A percentile compares a stretch with the other conserved stretches of the same genome.
These are phyloP conservation scores for Acleris laterana DNA, from an alignment of 2,888 invertebrate species.

Conservation along the genomic window DNA sequence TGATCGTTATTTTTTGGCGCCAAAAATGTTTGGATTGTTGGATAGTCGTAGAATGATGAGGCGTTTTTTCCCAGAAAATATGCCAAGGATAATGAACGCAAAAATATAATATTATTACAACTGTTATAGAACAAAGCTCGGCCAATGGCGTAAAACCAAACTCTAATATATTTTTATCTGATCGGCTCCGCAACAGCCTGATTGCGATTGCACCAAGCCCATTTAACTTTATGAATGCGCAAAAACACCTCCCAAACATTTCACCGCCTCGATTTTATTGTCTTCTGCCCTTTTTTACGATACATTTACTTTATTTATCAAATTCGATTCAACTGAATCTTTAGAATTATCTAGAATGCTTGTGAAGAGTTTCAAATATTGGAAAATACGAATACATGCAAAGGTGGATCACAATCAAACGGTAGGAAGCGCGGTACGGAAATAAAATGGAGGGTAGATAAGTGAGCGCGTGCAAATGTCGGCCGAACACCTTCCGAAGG, in stretches of 20 bases:
- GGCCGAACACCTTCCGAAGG: slow-evolving; percentile 55
- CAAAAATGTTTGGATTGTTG: too few relatives aligned
- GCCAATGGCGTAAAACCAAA: slow-evolving; percentile 31
- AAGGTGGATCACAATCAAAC: slow-evolving; percentile 60
- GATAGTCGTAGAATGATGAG: too few relatives aligned
- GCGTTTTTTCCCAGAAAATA: too few relatives aligned
- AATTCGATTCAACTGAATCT: slow-evolving; percentile 58
- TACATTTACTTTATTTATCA: slow-evolving; percentile 76
- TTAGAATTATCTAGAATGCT: slow-evolving; percentile 38
- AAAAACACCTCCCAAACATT: slow-evolving; percentile 74
- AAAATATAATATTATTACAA: too few relatives aligned
- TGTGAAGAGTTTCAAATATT: slow-evolving; percentile 6
- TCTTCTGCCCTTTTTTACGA: slow-evolving; percentile 67
- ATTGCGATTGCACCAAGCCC: slow-evolving; percentile 77
- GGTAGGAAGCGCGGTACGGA: slow-evolving; percentile 70
- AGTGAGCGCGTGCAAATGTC: slow-evolving; percentile 67
- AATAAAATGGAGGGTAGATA: slow-evolving; percentile 83
- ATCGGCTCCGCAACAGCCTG: slow-evolving; percentile 70
- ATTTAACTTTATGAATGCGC: slow-evolving; percentile 80
- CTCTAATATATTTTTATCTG: slow-evolving; percentile 62
- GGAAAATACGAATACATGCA: slow-evolving; percentile 24
- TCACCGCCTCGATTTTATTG: slow-evolving; percentile 77
- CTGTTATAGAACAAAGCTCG: slow-evolving; percentile 12
- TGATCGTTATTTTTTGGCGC: too few relatives aligned
- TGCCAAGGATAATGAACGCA: too few relatives aligned